These are phyloP conservation scores for Spermophilus dauricus DNA, from an alignment of 2,113 vertebrate genomes.

Conservation along the genomic window DNA sequence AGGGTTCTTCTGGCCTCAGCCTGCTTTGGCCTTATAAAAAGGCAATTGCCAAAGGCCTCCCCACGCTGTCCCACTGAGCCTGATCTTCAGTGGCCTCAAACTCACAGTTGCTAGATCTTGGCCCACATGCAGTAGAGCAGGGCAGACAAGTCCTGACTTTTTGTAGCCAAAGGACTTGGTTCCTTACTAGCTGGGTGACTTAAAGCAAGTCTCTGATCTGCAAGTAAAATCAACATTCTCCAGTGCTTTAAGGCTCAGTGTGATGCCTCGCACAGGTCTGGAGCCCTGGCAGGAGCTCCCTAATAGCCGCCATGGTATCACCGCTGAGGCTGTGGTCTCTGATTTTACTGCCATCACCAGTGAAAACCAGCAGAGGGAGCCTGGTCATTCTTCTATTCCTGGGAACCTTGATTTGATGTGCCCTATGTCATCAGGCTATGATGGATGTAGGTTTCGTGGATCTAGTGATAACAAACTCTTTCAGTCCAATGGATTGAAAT, in stretches of 20 bases:
- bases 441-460: background rate
- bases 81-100: background rate
- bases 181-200: background rate
- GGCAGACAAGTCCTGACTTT: background rate
- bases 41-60: background rate
- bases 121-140: accelerated
- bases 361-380: background rate
- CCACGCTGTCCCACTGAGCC: too few relatives aligned
- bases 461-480: background rate
- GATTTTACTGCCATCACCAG: background rate
- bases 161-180: background rate
- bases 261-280: background rate
- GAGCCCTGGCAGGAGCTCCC: background rate
- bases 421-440: background rate
- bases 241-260: background rate
- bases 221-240: background rate
- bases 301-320: too few relatives aligned
- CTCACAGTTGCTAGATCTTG: background rate
- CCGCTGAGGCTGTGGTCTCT: accelerated
- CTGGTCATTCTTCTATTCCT: background rate
- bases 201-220: background rate
- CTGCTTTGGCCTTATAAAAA: background rate
- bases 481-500: background rate
- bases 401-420: background rate
- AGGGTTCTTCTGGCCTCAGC: background rate